A percentile compares a stretch with the other conserved stretches of the same genome.
phyloP scores from a whole-genome alignment of 2,888 invertebrate species.

The Cryptophagus acutangulus region DNA sequence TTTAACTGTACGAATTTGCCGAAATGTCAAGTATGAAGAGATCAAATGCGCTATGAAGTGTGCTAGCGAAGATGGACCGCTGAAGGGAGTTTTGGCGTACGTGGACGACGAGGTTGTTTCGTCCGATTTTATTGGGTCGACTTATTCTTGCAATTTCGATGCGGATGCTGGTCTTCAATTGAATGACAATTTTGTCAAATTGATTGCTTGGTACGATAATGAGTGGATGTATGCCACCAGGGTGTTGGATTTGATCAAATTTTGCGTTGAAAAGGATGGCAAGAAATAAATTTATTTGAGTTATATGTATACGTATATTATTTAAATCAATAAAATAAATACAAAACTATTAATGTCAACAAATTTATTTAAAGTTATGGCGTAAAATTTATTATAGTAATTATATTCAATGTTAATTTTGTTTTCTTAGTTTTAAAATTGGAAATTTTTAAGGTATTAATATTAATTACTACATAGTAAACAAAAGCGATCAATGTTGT shows the following conservation, averaged over 20 bases:
- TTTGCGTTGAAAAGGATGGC: constrained; percentile 65
- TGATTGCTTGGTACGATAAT: constrained; percentile 99
- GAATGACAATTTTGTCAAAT: constrained; percentile 93
- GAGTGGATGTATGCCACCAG: constrained; percentile 97
- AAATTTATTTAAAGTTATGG: no score
- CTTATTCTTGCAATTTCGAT: constrained; percentile 92
- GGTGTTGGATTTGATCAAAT: constrained; percentile 90
- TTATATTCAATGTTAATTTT: no score
- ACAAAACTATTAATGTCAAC: no score
- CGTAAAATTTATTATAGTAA: no score
- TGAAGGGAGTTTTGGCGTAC: constrained; percentile 90
- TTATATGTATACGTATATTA: no score
- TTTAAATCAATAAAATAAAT: no score
- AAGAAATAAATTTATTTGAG: constrained; percentile 10
- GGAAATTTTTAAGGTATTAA: no score
- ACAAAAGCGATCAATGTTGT: no score
- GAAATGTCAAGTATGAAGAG: constrained; percentile 80
- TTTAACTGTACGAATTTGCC: constrained; percentile 66
- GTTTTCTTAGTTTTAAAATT: no score
- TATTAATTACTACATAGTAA: no score
- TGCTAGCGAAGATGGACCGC: constrained; percentile 71
- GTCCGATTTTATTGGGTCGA: constrained; percentile 89
- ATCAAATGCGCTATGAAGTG: constrained; percentile 81
- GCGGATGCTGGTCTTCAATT: constrained; percentile 93
- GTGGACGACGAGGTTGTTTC: constrained; percentile 97